Evolutionary conservation across 2,113 vertebrate genomes (phyloP).

Genomic region (Diphyllodes magnificus): DNA sequence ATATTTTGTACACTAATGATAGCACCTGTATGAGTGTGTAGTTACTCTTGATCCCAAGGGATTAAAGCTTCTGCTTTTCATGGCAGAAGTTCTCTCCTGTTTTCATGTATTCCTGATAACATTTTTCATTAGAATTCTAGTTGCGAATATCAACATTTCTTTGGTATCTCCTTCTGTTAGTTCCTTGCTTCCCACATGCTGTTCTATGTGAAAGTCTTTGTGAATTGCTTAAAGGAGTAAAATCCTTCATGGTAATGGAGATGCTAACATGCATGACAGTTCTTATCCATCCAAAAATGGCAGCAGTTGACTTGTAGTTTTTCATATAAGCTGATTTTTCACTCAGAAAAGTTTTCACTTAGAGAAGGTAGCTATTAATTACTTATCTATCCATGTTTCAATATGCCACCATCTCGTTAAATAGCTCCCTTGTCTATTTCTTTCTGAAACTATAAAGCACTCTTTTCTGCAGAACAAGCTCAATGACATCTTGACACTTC

Average conservation of each 20-base stretch:
- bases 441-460: conserved; percentile 45
- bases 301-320: conserved; percentile 35
- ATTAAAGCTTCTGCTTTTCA: not conserved
- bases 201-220: conserved; percentile 30
- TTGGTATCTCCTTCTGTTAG: conserved; percentile 44
- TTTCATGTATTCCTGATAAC: not conserved
- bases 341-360: conserved; percentile 55
- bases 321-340: conserved; percentile 37
- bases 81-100: not conserved
- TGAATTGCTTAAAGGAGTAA: conserved; percentile 21
- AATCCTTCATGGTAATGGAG: conserved; percentile 18
- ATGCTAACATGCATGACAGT: conserved; percentile 15
- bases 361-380: conserved; percentile 60
- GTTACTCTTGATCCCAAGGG: not conserved
- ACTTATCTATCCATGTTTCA: conserved; percentile 49
- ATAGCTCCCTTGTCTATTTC: conserved; percentile 57
- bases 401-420: conserved; percentile 53
- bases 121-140: conserved; percentile 29
- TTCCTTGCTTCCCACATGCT: conserved; percentile 28
- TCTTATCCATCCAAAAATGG: conserved; percentile 31
- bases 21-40: not conserved
- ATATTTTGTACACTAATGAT: not conserved
- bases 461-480: conserved; percentile 45
- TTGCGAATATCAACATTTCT: not conserved
- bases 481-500: conserved; percentile 56